A percentile compares a stretch with the other conserved stretches of the same genome.
Conservation (phyloP, 2,888 invertebrate genomes). For the Linnaemya tessellans region DNA sequence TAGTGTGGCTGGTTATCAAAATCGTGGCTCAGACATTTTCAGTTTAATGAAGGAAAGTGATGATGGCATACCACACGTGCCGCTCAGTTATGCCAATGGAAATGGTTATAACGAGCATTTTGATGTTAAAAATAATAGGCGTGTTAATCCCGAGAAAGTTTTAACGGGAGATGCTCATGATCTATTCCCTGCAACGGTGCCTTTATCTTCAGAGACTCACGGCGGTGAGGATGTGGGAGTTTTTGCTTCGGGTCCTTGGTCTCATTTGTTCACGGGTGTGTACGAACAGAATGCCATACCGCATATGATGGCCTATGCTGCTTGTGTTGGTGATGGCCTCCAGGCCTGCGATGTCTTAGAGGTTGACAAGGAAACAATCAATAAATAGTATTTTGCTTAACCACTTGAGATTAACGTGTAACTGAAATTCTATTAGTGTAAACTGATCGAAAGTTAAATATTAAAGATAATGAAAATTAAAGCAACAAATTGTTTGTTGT, state of each 20-base stretch:
- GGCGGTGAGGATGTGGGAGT: slow-evolving; percentile 92
- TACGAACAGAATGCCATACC: slow-evolving; percentile 92
- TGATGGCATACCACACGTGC: slow-evolving; percentile 86
- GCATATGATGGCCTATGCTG: slow-evolving; percentile 89
- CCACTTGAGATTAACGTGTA: neutral
- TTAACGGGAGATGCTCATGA: slow-evolving; percentile 69
- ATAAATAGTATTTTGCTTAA: neutral
- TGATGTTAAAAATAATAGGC: slow-evolving; percentile 75
- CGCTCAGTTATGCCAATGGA: slow-evolving; percentile 90
- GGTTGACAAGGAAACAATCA: neutral
- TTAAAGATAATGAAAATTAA: neutral
- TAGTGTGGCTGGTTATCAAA: slow-evolving; percentile 87
- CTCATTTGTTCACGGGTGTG: slow-evolving; percentile 91
- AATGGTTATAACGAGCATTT: slow-evolving; percentile 85
- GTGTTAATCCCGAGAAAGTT: slow-evolving; percentile 76
- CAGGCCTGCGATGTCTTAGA: slow-evolving; percentile 79
- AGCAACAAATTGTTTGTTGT: neutral
- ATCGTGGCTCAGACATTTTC: slow-evolving; percentile 80
- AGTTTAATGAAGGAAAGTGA: slow-evolving; percentile 77
- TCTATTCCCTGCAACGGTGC: slow-evolving; percentile 86
- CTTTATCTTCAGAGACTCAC: slow-evolving; percentile 86
- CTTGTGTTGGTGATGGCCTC: slow-evolving; percentile 88
- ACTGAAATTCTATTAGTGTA: neutral
- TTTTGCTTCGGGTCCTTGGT: slow-evolving; percentile 90
- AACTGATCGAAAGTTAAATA: neutral